phyloP scores from a whole-genome alignment of 2,797 vertebrate genomes.

The Pyrocephalus nanus region DNA sequence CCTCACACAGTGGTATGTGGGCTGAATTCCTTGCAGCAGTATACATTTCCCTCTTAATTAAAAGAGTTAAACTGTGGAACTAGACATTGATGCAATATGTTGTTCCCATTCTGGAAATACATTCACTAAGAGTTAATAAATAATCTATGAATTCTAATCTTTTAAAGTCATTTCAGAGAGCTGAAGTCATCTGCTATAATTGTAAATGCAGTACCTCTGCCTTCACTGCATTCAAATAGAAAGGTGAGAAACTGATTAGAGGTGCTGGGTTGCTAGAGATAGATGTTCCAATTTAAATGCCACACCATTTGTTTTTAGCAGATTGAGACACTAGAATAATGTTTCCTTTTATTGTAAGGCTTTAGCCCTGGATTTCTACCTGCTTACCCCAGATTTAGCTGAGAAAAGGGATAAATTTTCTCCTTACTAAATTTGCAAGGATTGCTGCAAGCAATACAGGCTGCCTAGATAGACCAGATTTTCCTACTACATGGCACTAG shows the following conservation, averaged over 20 bases:
- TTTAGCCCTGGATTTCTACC: conserved; percentile 40
- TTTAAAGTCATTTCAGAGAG: conserved; percentile 76
- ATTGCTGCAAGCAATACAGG: background rate
- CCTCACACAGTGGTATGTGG: background rate
- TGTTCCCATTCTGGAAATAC: conserved; percentile 76
- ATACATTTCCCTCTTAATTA: conserved; percentile 61
- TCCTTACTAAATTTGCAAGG: background rate
- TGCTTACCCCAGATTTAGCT: conserved; percentile 1
- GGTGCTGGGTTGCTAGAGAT: conserved; percentile 51
- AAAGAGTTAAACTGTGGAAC: conserved; percentile 70
- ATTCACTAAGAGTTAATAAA: conserved; percentile 76
- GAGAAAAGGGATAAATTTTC: background rate
- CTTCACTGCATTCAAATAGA: conserved; percentile 58
- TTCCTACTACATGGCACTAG: background rate
- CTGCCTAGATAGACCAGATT: background rate
- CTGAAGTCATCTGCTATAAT: conserved; percentile 74
- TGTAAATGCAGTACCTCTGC: conserved; percentile 61
- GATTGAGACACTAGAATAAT: conserved; percentile 68
- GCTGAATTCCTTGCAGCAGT: conserved; percentile 12
- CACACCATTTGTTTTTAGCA: conserved; percentile 62
- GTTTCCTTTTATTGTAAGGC: conserved; percentile 65
- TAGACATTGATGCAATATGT: conserved; percentile 76
- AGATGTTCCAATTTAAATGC: conserved; percentile 68
- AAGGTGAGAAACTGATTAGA: conserved; percentile 68
- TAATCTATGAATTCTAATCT: conserved; percentile 78